Evolutionary conservation across 2,888 invertebrate genomes (phyloP), one percentile per base, ranked within the genome.

Genomic region (Drosophila ustulata): DNA sequence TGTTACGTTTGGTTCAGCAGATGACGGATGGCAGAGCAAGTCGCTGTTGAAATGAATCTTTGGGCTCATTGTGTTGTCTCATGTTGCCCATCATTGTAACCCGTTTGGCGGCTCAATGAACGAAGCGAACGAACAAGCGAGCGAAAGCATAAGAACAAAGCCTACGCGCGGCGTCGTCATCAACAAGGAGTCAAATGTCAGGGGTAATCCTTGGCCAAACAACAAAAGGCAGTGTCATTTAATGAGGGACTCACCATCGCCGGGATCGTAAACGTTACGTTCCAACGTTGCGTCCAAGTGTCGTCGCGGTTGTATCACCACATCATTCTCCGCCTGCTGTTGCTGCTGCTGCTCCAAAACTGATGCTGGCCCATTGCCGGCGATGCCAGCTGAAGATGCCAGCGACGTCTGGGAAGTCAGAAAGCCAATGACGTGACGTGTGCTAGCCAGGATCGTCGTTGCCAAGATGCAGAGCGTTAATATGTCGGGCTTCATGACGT

Each of bases 251-350:
- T 92, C 75, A 92, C 92, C 92, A 89, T 92, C 92, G 45, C 92
- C 92, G 34, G 92, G 91, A 91, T 92, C 92, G 66, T 92, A 92
- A 80, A 91, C 90, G 34, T 89, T 88, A 46, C 91, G 89, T 61
- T 89, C 90, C 66, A 57, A 47, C 57, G 66, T 69, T 28, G 78
- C 68, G 66, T 89, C 78, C 63, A 75, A 61, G 55, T 66, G 74
- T 30, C 74, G 57, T 25, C 62, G 66, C 51, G 62, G 52, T 43
- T 86, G 91, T 39, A 57, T 18, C 41, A 57, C 70, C 45, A 53
- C 57, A 25, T 57, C 61, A 23, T 74, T 69, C 34, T 59, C 61
- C 23, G 8, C 51, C 3, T 37, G 49, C 45, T 57, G 66, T 50
- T 62, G 66, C 39, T 61, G 62, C 28, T 62, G 64, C 37, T 53